phyloP scores from a whole-genome alignment of 2,888 invertebrate genomes.

The Eilema griseolum region DNA sequence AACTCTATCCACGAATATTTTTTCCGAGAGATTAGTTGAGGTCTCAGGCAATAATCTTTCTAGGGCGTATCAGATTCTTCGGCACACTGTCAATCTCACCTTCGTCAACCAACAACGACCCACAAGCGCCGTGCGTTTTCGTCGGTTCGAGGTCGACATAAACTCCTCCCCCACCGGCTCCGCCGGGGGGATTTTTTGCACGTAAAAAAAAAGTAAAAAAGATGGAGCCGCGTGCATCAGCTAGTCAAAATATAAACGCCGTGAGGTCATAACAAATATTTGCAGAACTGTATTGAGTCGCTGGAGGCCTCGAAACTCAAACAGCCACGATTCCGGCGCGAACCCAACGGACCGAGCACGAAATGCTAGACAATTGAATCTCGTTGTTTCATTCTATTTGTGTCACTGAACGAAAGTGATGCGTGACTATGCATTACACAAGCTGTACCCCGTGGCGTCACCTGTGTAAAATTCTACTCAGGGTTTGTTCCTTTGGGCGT shows the following conservation, averaged over 20 bases:
- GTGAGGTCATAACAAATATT: slow-evolving; percentile 31
- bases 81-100: too few relatives aligned
- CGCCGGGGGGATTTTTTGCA: too few relatives aligned
- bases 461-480: background rate
- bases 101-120: too few relatives aligned
- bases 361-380: slow-evolving; percentile 22
- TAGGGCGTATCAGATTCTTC: too few relatives aligned
- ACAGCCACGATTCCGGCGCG: slow-evolving; percentile 49
- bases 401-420: slow-evolving; percentile 16
- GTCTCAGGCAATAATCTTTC: too few relatives aligned
- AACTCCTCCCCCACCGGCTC: too few relatives aligned
- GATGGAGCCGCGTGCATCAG: background rate
- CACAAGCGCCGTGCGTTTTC: too few relatives aligned
- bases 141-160: too few relatives aligned
- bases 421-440: background rate
- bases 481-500: background rate
- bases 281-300: slow-evolving; percentile 32
- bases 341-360: slow-evolving; percentile 41
- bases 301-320: slow-evolving; percentile 46
- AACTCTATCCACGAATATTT: too few relatives aligned
- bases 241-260: slow-evolving; percentile 9
- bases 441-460: background rate
- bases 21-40: too few relatives aligned
- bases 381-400: slow-evolving; percentile 14
- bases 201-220: background rate